Evolutionary conservation across 2,113 vertebrate genomes (phyloP), one percentile per base, ranked within the genome.

Genomic region (Hucho hucho): DNA sequence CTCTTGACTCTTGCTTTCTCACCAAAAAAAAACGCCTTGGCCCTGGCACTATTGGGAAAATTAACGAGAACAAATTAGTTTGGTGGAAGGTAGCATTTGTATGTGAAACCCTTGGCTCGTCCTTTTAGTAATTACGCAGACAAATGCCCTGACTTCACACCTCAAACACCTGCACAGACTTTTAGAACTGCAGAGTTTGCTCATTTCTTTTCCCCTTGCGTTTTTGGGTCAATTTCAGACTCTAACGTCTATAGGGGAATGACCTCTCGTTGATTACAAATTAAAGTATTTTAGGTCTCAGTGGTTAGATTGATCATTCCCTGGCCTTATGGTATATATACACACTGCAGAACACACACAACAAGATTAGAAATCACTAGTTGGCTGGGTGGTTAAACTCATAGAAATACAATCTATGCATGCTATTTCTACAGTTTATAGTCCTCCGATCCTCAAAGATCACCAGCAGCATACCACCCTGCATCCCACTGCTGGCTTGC

Each of bases 61-160:
- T 96, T 95, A 95, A 94, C 93, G 92, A 95, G 93, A 95, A 95
- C 95, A 95, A 95, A 95, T 96, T 95, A 93, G 94, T 94, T 94
- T 92, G 92, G 94, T 94, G 65, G 90, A 93, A 93, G 92, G 88
- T 87, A 91, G 92, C 93, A 92, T 92, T 92, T 95, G 93, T 93
- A 94, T 94, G 93, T 93, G 94, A 94, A 94, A 92, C 93, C 69
- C 94, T 93, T 93, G 94, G 91, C 93, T 93, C 91, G 94, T 95
- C 92, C 93, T 94, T 92, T 92, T 93, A 94, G 93, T 93, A 95
- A 95, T 96, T 96, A 95, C 92, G 92, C 94, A 95, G 94, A 95
- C 93, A 95, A 94, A 95, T 95, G 93, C 93, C 93, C 88, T 93
- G 93, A 94, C 91, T 93, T 91, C 37, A 43, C 37, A 43, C 90